phyloP scores from a whole-genome alignment of 2,888 invertebrate species.

The Euphydryas editha region DNA sequence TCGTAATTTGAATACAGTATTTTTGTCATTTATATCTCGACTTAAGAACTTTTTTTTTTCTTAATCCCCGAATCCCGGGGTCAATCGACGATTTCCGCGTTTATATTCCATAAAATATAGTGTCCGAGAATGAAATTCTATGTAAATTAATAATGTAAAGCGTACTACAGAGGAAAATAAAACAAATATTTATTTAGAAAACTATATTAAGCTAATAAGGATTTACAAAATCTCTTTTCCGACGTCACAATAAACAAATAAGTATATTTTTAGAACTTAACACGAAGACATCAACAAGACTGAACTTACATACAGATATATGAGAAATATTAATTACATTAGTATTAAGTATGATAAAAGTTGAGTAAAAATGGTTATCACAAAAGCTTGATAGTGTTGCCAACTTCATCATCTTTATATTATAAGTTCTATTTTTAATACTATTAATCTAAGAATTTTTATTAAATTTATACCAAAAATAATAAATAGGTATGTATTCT shows the following conservation, averaged over 20 bases:
- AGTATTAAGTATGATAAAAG: conserved; percentile 20
- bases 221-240: conserved; percentile 18
- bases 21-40: no score
- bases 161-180: no score
- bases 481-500: no score
- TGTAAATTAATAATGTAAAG: background rate
- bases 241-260: conserved; percentile 26
- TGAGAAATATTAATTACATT: conserved; percentile 20
- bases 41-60: no score
- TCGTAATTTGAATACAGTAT: no score
- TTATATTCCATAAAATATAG: no score
- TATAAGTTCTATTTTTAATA: background rate
- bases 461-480: no score
- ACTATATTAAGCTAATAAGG: conserved; percentile 26
- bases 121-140: no score
- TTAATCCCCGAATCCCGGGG: no score
- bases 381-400: conserved; percentile 26
- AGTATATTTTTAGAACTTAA: conserved; percentile 24
- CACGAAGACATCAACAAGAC: conserved; percentile 12
- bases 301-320: conserved; percentile 13
- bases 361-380: conserved; percentile 28
- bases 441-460: no score
- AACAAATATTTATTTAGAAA: conserved; percentile 17
- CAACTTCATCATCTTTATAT: background rate
- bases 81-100: no score